phyloP scores from a whole-genome alignment of 2,888 invertebrate species.

The Drosophila affinis region DNA sequence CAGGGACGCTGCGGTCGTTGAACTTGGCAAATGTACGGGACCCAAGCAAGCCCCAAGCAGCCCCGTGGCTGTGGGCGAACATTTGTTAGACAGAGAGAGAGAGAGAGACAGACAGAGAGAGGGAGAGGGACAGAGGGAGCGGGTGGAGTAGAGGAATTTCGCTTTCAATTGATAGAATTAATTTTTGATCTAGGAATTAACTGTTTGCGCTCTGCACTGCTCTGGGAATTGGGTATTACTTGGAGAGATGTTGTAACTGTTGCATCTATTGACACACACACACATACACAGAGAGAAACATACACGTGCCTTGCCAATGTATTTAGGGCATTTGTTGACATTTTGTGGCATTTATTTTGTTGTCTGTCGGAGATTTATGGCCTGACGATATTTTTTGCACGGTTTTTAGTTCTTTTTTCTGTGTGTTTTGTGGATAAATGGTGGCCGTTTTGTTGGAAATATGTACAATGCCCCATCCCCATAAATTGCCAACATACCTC shows the following conservation, averaged over 20 bases:
- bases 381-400: constrained; percentile 28
- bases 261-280: constrained; percentile 22
- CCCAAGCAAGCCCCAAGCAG: constrained; percentile 21
- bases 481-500: too few species aligned
- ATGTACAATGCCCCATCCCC: background rate
- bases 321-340: constrained; percentile 72
- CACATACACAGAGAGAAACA: background rate
- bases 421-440: constrained; percentile 11
- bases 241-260: constrained; percentile 2
- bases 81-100: constrained; percentile 23
- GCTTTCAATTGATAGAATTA: constrained; percentile 63
- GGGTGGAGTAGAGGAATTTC: constrained; percentile 46
- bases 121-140: background rate
- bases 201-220: background rate
- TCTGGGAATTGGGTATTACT: background rate
- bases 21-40: constrained; percentile 74
- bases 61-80: constrained; percentile 22
- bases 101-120: constrained; percentile 17
- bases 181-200: constrained; percentile 13
- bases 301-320: constrained; percentile 48
- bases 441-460: constrained; percentile 12
- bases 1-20: constrained; percentile 84
- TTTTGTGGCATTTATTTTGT: constrained; percentile 49
- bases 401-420: background rate
- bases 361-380: constrained; percentile 54